Percentiles rank a stretch among this genome's conserved stretches.
Conservation (phyloP, 64 coral and sea anemone species). For the Porites australiensis region DNA sequence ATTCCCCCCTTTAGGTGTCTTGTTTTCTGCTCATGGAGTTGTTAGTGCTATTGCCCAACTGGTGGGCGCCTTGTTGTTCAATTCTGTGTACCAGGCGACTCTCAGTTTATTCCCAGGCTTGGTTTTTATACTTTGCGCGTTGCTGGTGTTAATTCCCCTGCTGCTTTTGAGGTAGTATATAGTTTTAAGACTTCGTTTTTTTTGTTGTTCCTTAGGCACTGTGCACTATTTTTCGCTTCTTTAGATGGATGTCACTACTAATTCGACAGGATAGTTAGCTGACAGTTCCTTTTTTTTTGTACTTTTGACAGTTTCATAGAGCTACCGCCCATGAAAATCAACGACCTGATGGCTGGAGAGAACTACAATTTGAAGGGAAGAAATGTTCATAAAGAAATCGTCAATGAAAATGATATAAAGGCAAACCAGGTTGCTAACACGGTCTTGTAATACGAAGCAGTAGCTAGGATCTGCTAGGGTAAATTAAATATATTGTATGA, state of each 20-base stretch:
- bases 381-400: background rate
- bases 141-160: slow-evolving; percentile 57
- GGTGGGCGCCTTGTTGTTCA: slow-evolving; percentile 63
- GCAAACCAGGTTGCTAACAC: background rate
- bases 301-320: background rate
- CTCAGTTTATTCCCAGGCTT: slow-evolving; percentile 49
- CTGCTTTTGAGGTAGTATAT: slow-evolving; percentile 49
- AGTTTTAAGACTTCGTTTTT: background rate
- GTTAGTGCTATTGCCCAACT: slow-evolving; percentile 55
- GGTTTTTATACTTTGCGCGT: slow-evolving; percentile 52
- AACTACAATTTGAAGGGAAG: background rate
- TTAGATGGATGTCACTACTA: no score
- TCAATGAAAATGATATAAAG: background rate
- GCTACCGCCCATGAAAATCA: background rate
- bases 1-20: slow-evolving; percentile 24
- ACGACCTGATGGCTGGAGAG: background rate
- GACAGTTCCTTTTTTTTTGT: background rate
- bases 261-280: no score
- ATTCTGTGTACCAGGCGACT: slow-evolving; percentile 46
- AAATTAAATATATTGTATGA: no score
- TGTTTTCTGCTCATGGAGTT: slow-evolving; percentile 54
- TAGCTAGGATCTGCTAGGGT: no score
- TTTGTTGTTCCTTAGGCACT: background rate
- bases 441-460: no score
- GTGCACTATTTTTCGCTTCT: background rate